Base-by-base conservation (phyloP, 2,113 vertebrate genomes). In the Panthera uncia region DNA sequence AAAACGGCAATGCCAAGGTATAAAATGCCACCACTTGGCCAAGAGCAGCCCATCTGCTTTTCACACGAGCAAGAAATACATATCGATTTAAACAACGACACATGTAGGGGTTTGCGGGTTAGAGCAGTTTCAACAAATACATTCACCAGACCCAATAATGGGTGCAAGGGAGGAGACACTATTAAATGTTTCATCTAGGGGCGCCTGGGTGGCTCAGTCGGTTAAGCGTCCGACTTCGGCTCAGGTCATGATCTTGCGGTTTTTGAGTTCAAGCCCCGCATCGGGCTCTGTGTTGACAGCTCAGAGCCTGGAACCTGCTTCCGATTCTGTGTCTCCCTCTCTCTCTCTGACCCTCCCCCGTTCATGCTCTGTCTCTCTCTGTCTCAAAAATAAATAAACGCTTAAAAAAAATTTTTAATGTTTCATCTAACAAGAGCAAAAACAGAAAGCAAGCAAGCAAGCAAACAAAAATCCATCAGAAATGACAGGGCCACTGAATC, bases 191-290 rank as follows among this genome's bases (percentile, higher is more conserved):
- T 45, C 55, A 73, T n/a, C 50, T 65, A 45, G 45, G 45, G 45
- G 45, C 7, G 45, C 45, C 45, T 45, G 7, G 45, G 45, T 45
- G 45, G 45, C 45, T 45, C 45, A 45, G 45, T 9, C 45, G 45
- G 7, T 45, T 45, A 9, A 45, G 45, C 45, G 7, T 45, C 45
- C 7, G 45, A 45, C 45, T 45, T 45, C 0, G 45, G 45, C 45
- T 45, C 45, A 8, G 45, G 45, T 45, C 45, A 45, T 45, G 45
- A 45, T 45, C 7, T 45, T 1, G 7, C 0, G 45, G 45, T 45
- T 7, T 7, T 1, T 45, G 41, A 45, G 6, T 45, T 45, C 45
- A 1, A 45, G 45, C 45, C 45, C 45, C 0, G 0, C 45, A 1
- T 45, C 1, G 7, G 45, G 7, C 45, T 8, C 45, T 45, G 45